Evolutionary conservation across 2,113 vertebrate genomes (phyloP).

Genomic region (Nothobranchius kuhntae): DNA sequence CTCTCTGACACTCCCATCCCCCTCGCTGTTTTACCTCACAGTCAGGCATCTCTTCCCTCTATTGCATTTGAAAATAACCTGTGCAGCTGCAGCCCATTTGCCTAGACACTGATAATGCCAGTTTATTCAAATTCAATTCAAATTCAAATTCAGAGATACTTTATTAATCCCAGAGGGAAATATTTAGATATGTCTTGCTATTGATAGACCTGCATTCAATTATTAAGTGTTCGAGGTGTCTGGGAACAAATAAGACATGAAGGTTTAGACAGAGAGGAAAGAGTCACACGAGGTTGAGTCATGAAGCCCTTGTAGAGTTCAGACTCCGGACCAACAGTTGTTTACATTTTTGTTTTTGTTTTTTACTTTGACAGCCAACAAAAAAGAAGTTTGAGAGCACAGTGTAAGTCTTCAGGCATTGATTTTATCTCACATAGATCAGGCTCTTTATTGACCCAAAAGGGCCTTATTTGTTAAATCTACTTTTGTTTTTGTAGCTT

Average conservation of each 20-base stretch:
- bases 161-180: too few species aligned
- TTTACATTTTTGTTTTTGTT: not conserved
- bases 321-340: not conserved
- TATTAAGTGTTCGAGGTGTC: slow-evolving; percentile 60
- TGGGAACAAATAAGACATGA: slow-evolving; percentile 40
- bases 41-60: slow-evolving; percentile 32
- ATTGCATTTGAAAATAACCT: slow-evolving; percentile 51
- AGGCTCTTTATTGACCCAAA: slow-evolving; percentile 3
- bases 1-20: slow-evolving; percentile 2
- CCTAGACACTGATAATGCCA: slow-evolving; percentile 59
- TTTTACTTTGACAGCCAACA: not conserved
- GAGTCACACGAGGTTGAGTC: slow-evolving; percentile 36
- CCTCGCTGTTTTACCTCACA: slow-evolving; percentile 36
- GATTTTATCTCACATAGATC: not conserved
- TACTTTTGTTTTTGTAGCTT: not conserved
- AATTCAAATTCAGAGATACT: too few species aligned
- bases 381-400: slow-evolving; percentile 11
- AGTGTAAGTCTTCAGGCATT: slow-evolving; percentile 2
- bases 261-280: slow-evolving; percentile 30
- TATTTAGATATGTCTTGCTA: slow-evolving; percentile 41
- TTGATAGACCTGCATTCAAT: slow-evolving; percentile 64
- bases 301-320: not conserved
- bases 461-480: not conserved
- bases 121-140: slow-evolving; percentile 27
- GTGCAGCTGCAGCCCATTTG: slow-evolving; percentile 54